Percentiles rank a stretch among this genome's conserved stretches.
Evolutionary conservation across 1,140 invertebrate genomes (phyloP).

Genomic region (Antheraea pernyi): DNA sequence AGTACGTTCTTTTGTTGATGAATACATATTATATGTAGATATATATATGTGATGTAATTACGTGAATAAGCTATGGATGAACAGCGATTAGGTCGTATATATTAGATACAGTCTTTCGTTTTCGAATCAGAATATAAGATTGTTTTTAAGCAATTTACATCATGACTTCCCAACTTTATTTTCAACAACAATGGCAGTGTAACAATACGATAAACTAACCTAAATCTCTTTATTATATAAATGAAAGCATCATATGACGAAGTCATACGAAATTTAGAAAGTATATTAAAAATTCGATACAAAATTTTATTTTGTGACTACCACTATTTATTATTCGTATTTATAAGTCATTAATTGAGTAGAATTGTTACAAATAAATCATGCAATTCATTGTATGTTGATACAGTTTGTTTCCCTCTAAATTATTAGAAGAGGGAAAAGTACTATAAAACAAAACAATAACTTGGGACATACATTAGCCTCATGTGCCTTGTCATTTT

Average conservation of each 20-base stretch:
- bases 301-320: constrained; percentile 7
- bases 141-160: no score
- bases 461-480: constrained; percentile 35
- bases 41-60: no score
- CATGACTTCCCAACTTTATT: background rate
- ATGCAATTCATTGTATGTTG: no score
- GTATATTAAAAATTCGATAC: no score
- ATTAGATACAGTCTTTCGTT: background rate
- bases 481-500: constrained; percentile 63
- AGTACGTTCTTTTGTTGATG: background rate
- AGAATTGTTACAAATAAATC: no score
- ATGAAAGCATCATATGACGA: background rate
- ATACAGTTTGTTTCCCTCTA: no score
- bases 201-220: background rate
- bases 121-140: no score
- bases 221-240: background rate
- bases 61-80: no score
- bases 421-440: no score
- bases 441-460: no score
- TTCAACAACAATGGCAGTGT: background rate
- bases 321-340: background rate
- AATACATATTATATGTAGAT: background rate
- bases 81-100: background rate
- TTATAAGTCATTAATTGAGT: background rate
- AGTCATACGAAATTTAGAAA: no score